Conservation (phyloP, 2,888 invertebrate genomes). For the Platycnemis pennipes region DNA sequence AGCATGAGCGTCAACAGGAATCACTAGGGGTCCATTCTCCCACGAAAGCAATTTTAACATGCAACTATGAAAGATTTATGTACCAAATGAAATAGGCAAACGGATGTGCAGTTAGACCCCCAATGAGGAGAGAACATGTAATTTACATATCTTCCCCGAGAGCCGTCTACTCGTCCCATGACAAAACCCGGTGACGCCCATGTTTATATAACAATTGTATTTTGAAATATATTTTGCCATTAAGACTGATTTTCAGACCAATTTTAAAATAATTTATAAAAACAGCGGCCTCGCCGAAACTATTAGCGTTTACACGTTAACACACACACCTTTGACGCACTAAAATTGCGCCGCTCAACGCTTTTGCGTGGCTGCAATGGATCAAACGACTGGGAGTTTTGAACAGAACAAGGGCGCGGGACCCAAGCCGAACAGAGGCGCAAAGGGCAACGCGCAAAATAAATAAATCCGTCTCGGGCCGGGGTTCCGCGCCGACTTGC, state of each 20-base stretch:
- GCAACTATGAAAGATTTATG: background rate
- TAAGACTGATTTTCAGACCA: background rate
- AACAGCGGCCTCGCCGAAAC: conserved; percentile 2
- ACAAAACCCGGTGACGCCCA: background rate
- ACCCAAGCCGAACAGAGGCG: background rate
- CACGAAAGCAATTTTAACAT: background rate
- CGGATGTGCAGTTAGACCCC: too few relatives aligned
- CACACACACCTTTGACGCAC: background rate
- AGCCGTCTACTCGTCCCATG: background rate
- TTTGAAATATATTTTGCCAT: too few relatives aligned
- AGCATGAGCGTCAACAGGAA: background rate
- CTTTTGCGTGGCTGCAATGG: conserved; percentile 38
- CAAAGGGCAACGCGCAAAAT: background rate
- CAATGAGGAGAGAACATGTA: background rate
- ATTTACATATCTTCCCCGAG: background rate
- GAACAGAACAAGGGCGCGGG: background rate
- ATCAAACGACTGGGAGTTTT: background rate
- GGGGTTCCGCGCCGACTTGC: background rate
- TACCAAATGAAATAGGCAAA: background rate
- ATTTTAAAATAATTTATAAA: background rate
- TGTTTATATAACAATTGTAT: background rate
- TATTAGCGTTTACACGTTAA: background rate
- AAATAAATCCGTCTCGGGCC: background rate
- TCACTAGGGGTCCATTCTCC: background rate
- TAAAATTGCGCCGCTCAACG: background rate